Evolutionary conservation across 2,797 vertebrate genomes (phyloP), one percentile per base, ranked within the genome.

Genomic region (Acanthurus lineatus): DNA sequence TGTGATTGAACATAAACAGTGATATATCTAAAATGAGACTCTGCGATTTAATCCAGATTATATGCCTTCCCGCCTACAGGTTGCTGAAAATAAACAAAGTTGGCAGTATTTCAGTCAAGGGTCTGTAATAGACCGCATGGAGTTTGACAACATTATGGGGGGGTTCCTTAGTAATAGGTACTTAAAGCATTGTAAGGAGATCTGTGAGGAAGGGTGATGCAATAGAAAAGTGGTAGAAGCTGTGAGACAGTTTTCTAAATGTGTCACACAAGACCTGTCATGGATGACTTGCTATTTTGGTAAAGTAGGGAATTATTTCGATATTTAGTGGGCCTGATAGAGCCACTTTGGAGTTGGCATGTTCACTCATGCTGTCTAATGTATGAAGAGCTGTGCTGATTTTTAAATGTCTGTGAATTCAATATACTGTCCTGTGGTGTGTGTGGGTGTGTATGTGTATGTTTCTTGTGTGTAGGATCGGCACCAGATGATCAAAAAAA

Each of bases 291-390:
- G 35, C 68, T 82, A 52, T 84, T 89, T 87, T 84, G 62, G 79
- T 85, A 40, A 87, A 86, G 77, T 90, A 86, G 81, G 66, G 52
- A 88, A 73, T 73, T 77, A 47, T 83, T 63, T 90, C 11, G 40
- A 79, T 83, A 76, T 88, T 83, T 85, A 75, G 84, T 86, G 77
- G 75, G 65, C 66, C 60, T 71, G 64, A 70, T 87, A 70, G 81
- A 62, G 77, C 72, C 67, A 65, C 80, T 76, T 69, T 69, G 54
- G 62, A 81, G 63, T 76, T 81, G 75, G 83, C 64, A 72, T 52
- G 51, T 42, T 42, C 40, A 42, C 40, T 42, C 40, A 12, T 42
- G 40, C 40, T 42, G 40, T 42, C 40, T 9, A 42, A 42, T 42
- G 40, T 42, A 11, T 42, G 40, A 42, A 12, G 40, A 12, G 40